Base-by-base conservation (phyloP, 1,140 invertebrate genomes). In the Drosophila grimshawi region DNA sequence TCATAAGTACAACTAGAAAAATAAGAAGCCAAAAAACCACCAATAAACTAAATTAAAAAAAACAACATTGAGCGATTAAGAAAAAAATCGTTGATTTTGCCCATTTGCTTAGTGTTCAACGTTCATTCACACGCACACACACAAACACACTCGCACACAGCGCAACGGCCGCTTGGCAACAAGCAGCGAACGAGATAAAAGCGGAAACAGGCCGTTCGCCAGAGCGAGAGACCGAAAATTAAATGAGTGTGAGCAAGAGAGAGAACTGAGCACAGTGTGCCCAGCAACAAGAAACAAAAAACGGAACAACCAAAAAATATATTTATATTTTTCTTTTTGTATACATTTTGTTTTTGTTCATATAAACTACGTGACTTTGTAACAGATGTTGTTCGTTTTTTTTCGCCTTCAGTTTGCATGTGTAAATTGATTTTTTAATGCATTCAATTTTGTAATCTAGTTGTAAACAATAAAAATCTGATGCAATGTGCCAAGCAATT, bases 391-490 rank as follows among this genome's bases (percentile, higher is more conserved):
- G 43, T 76, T 59, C 39, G 60, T 72, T 49, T 63, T 70, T 61
- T 80, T 80, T 66, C 66, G 62, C 63, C 63, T 74, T 66, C 49
- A 51, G 73, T 76, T 83, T 80, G 76, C 72, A 80, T 72, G 52
- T 80, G 76, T 65, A 76, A 83, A 83, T 83, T 85, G 81, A 86
- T 71, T 86, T 19, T 82, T 88, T 75, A 59, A 79, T 83, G 78
- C 67, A 74, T 61, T 48, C 7, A 55, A 39, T 35, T 29, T 59
- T 78, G 27, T 55, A 66, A 75, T 45, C 19, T 27, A 8, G 30
- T 33, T 77, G 35, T 55, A 52, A 74, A 57, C 37, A 43, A 19
- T 19, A 45, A 59, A 59, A 45, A 27, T 45, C 59, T 72, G 67
- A 78, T 55, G 73, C 53, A 68, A 76, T 69, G 8, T 49, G 46